Conservation (phyloP, 2,888 invertebrate genomes). For the Pterostichus madidus region DNA sequence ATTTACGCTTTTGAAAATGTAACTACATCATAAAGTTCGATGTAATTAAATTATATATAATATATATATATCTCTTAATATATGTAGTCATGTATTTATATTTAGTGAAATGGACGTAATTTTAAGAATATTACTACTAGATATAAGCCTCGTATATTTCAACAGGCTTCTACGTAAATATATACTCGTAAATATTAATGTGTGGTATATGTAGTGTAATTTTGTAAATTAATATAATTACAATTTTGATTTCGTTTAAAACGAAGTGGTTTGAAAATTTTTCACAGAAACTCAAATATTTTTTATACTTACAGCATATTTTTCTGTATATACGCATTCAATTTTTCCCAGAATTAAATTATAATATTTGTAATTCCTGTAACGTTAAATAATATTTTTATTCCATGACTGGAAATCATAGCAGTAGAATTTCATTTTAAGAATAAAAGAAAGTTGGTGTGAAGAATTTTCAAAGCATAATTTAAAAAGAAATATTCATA, state of each 20-base stretch:
- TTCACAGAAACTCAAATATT: constrained; percentile 33
- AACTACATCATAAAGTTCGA: constrained; percentile 9
- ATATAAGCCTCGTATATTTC: constrained; percentile 54
- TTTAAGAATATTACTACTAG: constrained; percentile 42
- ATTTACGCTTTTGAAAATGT: constrained; percentile 30
- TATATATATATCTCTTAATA: constrained; percentile 53
- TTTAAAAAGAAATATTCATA: constrained; percentile 28
- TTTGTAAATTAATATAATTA: constrained; percentile 51
- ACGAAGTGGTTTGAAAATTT: constrained; percentile 41
- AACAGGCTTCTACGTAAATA: constrained; percentile 55
- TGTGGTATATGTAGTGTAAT: constrained; percentile 58
- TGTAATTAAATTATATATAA: constrained; percentile 49
- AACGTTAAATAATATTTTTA: constrained; percentile 17
- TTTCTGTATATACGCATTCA: constrained; percentile 27
- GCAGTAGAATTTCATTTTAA: constrained; percentile 37
- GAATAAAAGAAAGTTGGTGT: constrained; percentile 3
- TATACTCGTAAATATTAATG: constrained; percentile 57
- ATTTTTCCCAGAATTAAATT: constrained; percentile 8
- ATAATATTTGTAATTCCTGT: constrained; percentile 16
- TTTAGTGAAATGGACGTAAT: constrained; percentile 57
- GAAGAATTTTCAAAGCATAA: constrained; percentile 49
- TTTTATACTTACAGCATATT: constrained; percentile 40
- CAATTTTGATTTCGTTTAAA: constrained; percentile 43
- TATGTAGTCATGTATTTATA: constrained; percentile 60
- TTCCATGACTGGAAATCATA: constrained; percentile 4